Evolutionary conservation across 2,113 vertebrate species (phyloP), one percentile per base, ranked within the genome.

Genomic region (Osmerus mordax): DNA sequence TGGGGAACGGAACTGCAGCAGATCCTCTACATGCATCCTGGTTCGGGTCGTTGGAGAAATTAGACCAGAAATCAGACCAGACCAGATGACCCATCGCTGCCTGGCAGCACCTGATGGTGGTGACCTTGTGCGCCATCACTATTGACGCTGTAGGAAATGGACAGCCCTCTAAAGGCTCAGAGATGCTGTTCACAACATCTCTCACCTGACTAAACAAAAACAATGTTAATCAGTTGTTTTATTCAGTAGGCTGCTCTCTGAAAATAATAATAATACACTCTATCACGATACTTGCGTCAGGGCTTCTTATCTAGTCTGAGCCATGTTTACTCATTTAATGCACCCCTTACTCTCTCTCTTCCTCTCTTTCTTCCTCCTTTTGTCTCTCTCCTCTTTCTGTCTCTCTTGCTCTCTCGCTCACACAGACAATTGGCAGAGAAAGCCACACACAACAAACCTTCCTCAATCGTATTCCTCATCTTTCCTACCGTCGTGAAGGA

Each of bases 1-100:
- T 73, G 60, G 65, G 67, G 23, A 8, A 0, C 62, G 79, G 80
- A 70, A 78, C 76, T 87, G 54, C 86, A 78, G 74, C 68, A 23
- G 63, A 67, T 60, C 80, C 83, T 76, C 60, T 71, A 79, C 85
- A 73, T 86, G 87, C 51, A 91, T 87, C 79, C 78, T 84, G 78
- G 88, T 88, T 73, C 69, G 83, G 82, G 85, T 71, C 83, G 89
- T 80, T 78, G 88, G 81, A 59, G 70, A 56, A 14, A 25, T 59
- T 74, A 6, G 32, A 36, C 32, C 32, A 6, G 32, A 47, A 11
- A 47, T 47, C 41, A 47, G 41, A 47, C 41, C 9, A 47, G 41
- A 47, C 71, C 81, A 90, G 78, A 87, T 90, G 77, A 67, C 78
- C 60, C 75, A 58, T 90, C 68, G 78, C 79, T 75, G 73, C 74